Conservation (phyloP, 2,797 vertebrate genomes). For the Gobionotothen gibberifrons region DNA sequence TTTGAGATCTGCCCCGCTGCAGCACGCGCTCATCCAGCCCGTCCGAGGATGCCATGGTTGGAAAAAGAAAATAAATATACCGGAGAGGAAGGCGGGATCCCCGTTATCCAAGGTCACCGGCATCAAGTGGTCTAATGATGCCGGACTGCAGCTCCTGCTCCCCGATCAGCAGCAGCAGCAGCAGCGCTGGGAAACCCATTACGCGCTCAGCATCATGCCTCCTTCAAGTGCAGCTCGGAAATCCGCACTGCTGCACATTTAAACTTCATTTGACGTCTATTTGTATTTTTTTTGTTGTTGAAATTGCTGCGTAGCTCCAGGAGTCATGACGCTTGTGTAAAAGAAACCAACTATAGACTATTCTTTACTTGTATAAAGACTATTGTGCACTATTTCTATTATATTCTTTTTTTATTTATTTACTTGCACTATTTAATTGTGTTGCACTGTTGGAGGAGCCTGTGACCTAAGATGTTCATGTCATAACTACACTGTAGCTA, state of each 20-base stretch:
- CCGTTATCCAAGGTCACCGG: slow-evolving; percentile 80
- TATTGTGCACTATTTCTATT: too few relatives aligned
- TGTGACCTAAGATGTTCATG: too few relatives aligned
- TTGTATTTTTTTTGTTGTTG: too few relatives aligned
- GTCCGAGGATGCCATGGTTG: slow-evolving; percentile 90
- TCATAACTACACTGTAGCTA: too few relatives aligned
- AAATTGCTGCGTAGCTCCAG: background rate
- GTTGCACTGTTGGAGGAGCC: too few relatives aligned
- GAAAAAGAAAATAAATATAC: slow-evolving; percentile 1
- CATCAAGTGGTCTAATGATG: slow-evolving; percentile 61
- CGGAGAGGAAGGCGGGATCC: slow-evolving; percentile 38
- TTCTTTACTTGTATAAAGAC: too few relatives aligned
- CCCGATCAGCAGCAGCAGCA: slow-evolving; percentile 44
- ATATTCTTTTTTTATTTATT: too few relatives aligned
- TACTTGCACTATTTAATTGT: too few relatives aligned
- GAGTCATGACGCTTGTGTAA: background rate
- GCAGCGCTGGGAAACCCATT: slow-evolving; percentile 70
- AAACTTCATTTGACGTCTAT: background rate
- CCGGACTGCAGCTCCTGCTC: slow-evolving; percentile 64
- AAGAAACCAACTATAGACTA: too few relatives aligned
- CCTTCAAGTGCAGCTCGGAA: slow-evolving; percentile 62
- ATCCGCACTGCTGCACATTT: accelerated
- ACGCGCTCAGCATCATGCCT: slow-evolving; percentile 67
- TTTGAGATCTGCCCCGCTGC: slow-evolving; percentile 93
- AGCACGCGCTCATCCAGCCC: slow-evolving; percentile 87